Base-by-base conservation (phyloP, 1,140 invertebrate species). In the Amyelois transitella region DNA sequence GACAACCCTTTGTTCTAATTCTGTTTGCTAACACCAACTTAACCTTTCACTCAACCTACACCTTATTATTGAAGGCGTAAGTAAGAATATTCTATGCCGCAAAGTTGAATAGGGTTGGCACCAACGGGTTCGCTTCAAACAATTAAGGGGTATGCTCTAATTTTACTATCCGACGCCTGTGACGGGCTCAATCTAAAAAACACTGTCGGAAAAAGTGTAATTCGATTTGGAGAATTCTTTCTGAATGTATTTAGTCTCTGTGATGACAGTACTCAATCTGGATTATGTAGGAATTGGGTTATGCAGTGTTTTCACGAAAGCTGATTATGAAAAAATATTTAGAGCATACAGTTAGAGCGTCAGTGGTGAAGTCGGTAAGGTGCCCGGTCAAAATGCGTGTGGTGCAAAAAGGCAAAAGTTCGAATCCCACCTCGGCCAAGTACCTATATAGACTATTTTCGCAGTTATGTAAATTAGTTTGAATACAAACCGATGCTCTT, bases 1-100 rank as follows among this genome's bases (percentile, higher is more conserved):
- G 66, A 72, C 66, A 72, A 69, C 66, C 66, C 66, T 72, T 72
- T 72, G 70, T 72, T 72, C 70, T 69, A 72, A 69, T 69, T 72
- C 58, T 47, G 62, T 49, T 52, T 55, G 55, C 52, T 49, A 69
- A 28, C 50, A 43, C 63, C 53, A 64, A 64, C 47, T 52, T 64
- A 47, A 8, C 8, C n/a, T 1, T 53, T 14, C 60, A 21, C 32
- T 6, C 20, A 21, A 17, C 20, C 38, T 32, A 12, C 24, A 28
- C 38, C 58, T 44, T 47, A 59, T 60, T 47, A 18, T 10, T 38
- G 10, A 17, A 1, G 4, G 1, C 1, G 14, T 53, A 62, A 56
- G 49, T 60, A 48, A 48, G n/a, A 49, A 18, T 58, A 8, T 64
- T 1, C 18, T 12, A 0, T 48, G 18, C 4, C 14, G 18, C 12